These are phyloP conservation scores for Melozone crissalis DNA, from an alignment of 2,113 vertebrate genomes.

Conservation along the genomic window DNA sequence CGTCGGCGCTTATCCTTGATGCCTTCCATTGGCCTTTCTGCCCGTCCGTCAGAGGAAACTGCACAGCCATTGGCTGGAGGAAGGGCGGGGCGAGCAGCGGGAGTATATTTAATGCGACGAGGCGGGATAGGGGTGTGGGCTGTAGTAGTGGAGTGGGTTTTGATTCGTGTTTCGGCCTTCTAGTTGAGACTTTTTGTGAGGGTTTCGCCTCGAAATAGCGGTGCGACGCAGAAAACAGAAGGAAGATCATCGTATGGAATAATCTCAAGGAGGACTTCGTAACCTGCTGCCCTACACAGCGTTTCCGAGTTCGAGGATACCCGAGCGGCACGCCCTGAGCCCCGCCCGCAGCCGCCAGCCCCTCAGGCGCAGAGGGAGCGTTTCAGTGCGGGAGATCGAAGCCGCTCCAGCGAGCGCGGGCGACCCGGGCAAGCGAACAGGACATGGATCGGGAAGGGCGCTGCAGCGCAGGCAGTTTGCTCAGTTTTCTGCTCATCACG, in stretches of 20 bases:
- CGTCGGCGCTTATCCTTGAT: fast-evolving
- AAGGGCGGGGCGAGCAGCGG: fast-evolving
- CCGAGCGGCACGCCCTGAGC: background rate
- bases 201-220: fast-evolving
- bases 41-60: background rate
- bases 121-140: fast-evolving
- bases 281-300: background rate
- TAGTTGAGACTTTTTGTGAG: fast-evolving
- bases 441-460: background rate
- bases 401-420: background rate
- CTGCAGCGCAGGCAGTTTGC: background rate
- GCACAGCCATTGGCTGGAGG: background rate
- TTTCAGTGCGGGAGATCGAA: background rate
- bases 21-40: fast-evolving
- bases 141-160: fast-evolving
- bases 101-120: background rate
- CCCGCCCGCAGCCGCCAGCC: background rate
- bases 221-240: fast-evolving
- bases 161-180: fast-evolving
- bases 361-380: background rate
- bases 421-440: too few relatives aligned
- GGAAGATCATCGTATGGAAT: fast-evolving
- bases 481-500: background rate
- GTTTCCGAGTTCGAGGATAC: background rate
- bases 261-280: background rate